Conservation (phyloP, 2,888 invertebrate genomes). For the Seira musarum region DNA sequence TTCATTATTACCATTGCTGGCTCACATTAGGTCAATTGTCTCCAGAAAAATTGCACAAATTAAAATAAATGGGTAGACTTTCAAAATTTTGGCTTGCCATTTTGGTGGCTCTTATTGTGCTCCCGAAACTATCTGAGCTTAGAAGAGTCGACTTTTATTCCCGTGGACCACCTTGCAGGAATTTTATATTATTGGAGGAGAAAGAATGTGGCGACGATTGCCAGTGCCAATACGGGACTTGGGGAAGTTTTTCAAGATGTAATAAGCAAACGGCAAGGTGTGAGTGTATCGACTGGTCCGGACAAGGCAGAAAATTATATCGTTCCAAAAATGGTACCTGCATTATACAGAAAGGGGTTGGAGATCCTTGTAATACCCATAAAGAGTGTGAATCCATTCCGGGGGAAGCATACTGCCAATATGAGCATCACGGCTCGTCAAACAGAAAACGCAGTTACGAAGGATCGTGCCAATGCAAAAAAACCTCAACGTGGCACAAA, state of each 20-base stretch:
- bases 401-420: conserved; percentile 38
- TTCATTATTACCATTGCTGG: too few species aligned
- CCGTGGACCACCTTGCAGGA: conserved; percentile 47
- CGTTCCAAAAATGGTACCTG: conserved; percentile 21
- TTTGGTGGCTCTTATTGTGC: not conserved
- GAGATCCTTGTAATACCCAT: conserved; percentile 33
- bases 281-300: too few species aligned
- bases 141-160: conserved; percentile 35
- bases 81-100: not conserved
- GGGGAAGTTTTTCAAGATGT: conserved; percentile 44
- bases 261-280: not conserved
- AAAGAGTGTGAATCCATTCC: too few species aligned
- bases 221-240: conserved; percentile 50
- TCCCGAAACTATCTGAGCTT: not conserved
- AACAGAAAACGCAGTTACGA: conserved; percentile 11
- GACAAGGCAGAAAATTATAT: too few species aligned
- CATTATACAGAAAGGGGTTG: conserved; percentile 28
- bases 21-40: too few species aligned
- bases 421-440: not conserved
- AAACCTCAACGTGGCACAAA: conserved; percentile 22
- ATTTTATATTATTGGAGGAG: not conserved
- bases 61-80: conserved; percentile 29
- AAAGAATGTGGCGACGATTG: conserved; percentile 33
- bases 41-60: not conserved
- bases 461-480: conserved; percentile 43